Percentiles rank a stretch among this genome's conserved stretches.
Evolutionary conservation across 2,113 vertebrate genomes (phyloP).

Genomic region (Protomyctophum bolini): DNA sequence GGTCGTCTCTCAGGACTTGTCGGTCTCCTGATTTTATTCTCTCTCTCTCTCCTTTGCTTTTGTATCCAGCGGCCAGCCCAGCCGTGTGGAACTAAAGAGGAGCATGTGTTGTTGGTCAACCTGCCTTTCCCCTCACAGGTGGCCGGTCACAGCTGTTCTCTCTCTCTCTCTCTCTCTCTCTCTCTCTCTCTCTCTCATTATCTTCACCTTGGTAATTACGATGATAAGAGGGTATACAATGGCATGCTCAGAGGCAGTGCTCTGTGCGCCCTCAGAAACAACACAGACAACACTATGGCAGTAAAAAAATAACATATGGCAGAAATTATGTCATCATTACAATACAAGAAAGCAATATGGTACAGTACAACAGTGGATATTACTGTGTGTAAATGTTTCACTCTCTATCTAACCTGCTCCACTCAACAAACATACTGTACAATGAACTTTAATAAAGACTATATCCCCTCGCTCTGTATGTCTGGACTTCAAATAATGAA

Average conservation of each 20-base stretch:
- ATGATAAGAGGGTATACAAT: neutral
- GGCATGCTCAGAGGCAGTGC: no score
- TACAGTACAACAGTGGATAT: conserved; percentile 27
- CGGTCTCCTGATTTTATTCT: neutral
- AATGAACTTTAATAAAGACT: conserved; percentile 81
- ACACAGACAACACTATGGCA: neutral
- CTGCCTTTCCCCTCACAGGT: conserved; percentile 58
- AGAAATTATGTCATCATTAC: neutral
- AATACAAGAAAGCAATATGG: conserved; percentile 2
- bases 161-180: no score
- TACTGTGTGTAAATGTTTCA: conserved; percentile 22
- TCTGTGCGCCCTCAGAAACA: no score
- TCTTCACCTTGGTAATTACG: neutral
- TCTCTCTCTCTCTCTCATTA: neutral
- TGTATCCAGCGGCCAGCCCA: conserved; percentile 5
- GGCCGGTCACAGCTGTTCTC: conserved; percentile 61
- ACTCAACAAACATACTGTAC: conserved; percentile 53
- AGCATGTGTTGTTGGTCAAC: conserved; percentile 69
- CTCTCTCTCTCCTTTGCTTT: conserved; percentile 14
- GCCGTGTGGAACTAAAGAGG: conserved; percentile 65
- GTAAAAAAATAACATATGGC: neutral
- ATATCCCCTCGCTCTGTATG: conserved; percentile 69
- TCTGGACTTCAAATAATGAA: conserved; percentile 80
- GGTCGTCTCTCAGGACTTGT: no score
- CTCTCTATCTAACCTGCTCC: conserved; percentile 41